Evolutionary conservation across 2,113 vertebrate species (phyloP).

Genomic region (Cathartes aura): DNA sequence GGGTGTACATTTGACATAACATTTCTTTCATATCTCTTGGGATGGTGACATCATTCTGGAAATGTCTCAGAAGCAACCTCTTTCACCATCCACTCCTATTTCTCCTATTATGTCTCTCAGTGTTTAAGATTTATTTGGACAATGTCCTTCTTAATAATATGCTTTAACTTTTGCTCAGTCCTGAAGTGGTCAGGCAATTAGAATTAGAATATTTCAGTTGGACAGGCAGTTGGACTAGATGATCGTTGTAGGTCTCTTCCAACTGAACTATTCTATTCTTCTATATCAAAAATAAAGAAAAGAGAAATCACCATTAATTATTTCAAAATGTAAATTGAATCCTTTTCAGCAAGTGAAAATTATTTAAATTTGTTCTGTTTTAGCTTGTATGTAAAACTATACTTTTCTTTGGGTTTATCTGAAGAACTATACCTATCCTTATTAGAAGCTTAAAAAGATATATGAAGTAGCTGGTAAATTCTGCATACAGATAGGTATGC

Average conservation of each 20-base stretch:
- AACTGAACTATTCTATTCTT: background rate
- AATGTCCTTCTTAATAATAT: background rate
- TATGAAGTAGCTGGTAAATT: background rate
- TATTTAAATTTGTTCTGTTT: background rate
- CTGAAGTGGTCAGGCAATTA: background rate
- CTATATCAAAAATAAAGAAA: background rate
- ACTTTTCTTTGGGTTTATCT: background rate
- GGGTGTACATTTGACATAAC: background rate
- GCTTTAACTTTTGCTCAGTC: background rate
- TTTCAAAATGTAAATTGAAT: background rate
- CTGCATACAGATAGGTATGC: background rate
- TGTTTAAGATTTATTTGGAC: background rate
- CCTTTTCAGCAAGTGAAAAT: background rate
- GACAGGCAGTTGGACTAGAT: background rate
- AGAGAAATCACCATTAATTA: background rate
- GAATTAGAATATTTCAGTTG: background rate
- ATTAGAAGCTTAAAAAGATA: background rate
- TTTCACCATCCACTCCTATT: background rate
- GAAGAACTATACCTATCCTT: background rate
- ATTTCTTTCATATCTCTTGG: background rate
- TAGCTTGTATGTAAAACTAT: background rate
- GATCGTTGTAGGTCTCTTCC: background rate
- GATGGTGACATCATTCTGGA: background rate
- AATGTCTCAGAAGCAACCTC: background rate
- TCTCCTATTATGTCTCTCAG: background rate